Percentiles rank a stretch among this genome's conserved stretches.
Evolutionary conservation across 2,113 vertebrate species (phyloP).

Genomic region (Manacus vitellinus): DNA sequence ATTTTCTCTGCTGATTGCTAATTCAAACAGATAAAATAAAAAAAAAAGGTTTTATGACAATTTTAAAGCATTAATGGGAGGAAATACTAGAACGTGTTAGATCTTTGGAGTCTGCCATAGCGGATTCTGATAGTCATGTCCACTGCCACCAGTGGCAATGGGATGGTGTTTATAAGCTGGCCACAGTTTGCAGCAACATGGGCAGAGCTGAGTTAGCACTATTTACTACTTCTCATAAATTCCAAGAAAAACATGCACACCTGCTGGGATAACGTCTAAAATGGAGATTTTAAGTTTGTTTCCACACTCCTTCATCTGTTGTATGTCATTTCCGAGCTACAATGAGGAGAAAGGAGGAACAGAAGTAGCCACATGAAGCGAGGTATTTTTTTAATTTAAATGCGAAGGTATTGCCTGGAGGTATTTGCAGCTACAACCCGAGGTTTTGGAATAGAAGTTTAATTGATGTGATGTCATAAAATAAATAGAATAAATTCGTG

Average conservation of each 20-base stretch:
- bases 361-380: conserved; percentile 54
- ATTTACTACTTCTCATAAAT: background rate
- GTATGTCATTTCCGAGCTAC: background rate
- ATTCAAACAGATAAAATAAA: background rate
- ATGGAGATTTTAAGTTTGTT: conserved; percentile 22
- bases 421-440: conserved; percentile 45
- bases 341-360: conserved; percentile 22
- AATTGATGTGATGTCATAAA: conserved; percentile 71
- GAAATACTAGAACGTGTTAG: background rate
- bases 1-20: background rate
- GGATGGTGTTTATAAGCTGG: background rate
- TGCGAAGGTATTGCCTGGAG: conserved; percentile 42
- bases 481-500: conserved; percentile 71
- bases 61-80: background rate
- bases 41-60: background rate
- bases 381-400: conserved; percentile 49
- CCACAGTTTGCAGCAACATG: background rate
- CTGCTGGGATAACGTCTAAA: conserved; percentile 22
- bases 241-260: conserved; percentile 39
- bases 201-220: background rate
- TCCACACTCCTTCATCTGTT: conserved; percentile 14
- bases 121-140: background rate
- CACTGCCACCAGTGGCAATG: background rate
- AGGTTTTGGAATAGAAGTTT: conserved; percentile 55
- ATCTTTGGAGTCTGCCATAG: background rate